These are phyloP conservation scores for Myanophis thanlyinensis DNA, from an alignment of 2,113 vertebrate genomes.

Conservation along the genomic window DNA sequence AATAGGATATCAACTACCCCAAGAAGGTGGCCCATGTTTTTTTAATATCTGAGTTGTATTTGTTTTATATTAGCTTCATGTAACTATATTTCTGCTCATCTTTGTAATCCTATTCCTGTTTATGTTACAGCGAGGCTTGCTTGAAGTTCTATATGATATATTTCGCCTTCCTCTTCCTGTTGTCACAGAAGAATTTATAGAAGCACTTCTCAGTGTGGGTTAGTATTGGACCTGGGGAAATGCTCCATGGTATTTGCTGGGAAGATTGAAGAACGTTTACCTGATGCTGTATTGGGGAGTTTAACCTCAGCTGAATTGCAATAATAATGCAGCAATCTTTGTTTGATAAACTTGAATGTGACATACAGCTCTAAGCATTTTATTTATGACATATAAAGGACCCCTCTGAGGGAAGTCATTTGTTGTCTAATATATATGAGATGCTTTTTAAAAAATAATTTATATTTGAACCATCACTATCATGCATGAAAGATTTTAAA, in stretches of 20 bases:
- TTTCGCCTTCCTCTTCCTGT: conserved; percentile 94
- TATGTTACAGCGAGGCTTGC: conserved; percentile 81
- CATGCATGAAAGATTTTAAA: not conserved
- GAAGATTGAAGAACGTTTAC: not conserved
- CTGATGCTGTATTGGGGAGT: not conserved
- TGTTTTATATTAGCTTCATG: not conserved
- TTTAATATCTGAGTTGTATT: not conserved
- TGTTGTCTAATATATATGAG: not conserved
- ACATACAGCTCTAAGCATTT: not conserved
- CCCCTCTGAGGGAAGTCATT: not conserved
- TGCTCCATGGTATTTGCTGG: not conserved
- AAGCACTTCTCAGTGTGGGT: conserved; percentile 95
- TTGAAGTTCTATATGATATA: conserved; percentile 97
- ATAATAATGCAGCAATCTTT: not conserved
- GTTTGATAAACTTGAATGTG: not conserved
- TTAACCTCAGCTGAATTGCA: not conserved
- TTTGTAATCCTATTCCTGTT: conserved; percentile 1
- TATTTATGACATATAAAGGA: not conserved
- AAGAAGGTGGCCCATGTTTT: not conserved
- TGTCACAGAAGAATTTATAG: conserved; percentile 90
- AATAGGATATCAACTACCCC: not conserved
- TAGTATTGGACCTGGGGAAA: conserved; percentile 47
- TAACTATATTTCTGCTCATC: not conserved
- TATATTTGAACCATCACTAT: not conserved
- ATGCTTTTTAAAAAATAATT: not conserved